Evolutionary conservation across 1,140 invertebrate species (phyloP).

Genomic region (Thaumetopoea pityocampa): DNA sequence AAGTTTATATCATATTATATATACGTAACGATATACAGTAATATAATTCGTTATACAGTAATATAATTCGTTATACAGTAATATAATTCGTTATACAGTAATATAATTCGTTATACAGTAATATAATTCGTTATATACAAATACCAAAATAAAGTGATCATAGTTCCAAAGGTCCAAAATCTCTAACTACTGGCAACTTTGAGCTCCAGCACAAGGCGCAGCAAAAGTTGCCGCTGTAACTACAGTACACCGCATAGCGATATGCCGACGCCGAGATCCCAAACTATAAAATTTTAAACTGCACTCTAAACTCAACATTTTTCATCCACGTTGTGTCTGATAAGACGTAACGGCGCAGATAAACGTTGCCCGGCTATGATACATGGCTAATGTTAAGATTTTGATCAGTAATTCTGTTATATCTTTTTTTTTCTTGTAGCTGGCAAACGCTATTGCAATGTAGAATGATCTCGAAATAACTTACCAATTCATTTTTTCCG

Average conservation of each 20-base stretch:
- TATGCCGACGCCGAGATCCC: constrained; percentile 6
- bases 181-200: not conserved
- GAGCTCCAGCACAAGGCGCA: constrained; percentile 1
- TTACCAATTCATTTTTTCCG: not conserved
- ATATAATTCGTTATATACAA: too few species aligned
- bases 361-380: constrained; percentile 10
- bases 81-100: too few species aligned
- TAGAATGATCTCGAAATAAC: constrained; percentile 1
- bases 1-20: too few species aligned
- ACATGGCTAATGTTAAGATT: constrained; percentile 12
- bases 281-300: constrained; percentile 21
- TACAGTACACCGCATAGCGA: constrained; percentile 12
- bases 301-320: constrained; percentile 17
- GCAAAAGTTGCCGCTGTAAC: constrained; percentile 12
- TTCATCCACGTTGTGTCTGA: constrained; percentile 18
- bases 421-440: constrained; percentile 7
- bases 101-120: too few species aligned
- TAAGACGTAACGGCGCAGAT: constrained; percentile 12
- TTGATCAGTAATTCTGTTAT: constrained; percentile 12
- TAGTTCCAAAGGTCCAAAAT: not conserved
- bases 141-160: too few species aligned
- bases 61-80: too few species aligned
- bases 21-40: too few species aligned
- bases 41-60: too few species aligned
- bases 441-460: not conserved